phyloP scores from a whole-genome alignment of 2,797 vertebrate genomes.

The Anguilla marmorata region DNA sequence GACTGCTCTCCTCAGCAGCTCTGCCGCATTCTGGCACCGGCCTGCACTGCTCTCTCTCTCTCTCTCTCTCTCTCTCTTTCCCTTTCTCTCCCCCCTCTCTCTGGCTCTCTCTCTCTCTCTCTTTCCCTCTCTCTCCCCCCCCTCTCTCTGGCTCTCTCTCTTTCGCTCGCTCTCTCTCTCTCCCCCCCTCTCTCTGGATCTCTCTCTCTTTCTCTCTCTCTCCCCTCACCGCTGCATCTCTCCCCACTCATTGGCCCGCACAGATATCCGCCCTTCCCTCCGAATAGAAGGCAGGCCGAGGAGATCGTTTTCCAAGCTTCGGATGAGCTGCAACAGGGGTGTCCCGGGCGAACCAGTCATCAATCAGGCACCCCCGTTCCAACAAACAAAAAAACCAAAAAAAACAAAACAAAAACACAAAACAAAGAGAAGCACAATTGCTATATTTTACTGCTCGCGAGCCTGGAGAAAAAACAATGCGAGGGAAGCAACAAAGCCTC shows the following conservation, averaged over 20 bases:
- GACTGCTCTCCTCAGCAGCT: background rate
- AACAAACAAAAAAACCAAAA: conserved; percentile 17
- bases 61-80: background rate
- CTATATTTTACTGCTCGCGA: background rate
- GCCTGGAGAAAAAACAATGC: conserved; percentile 2
- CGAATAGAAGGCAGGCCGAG: background rate
- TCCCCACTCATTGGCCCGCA: background rate
- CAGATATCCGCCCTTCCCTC: background rate
- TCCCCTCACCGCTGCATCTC: background rate
- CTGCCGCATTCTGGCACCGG: background rate
- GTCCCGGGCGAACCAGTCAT: background rate
- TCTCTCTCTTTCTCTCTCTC: background rate
- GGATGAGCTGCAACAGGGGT: background rate
- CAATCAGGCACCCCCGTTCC: background rate
- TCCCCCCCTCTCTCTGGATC: background rate
- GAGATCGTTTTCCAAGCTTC: conserved; percentile 4
- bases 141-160: background rate
- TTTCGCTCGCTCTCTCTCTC: background rate
- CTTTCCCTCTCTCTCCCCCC: too few species aligned
- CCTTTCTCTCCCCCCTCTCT: background rate
- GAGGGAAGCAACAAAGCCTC: conserved; percentile 40
- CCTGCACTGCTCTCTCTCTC: background rate
- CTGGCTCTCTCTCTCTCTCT: background rate
- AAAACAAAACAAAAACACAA: background rate
- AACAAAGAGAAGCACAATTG: background rate